Evolutionary conservation across 1,140 invertebrate genomes (phyloP).

Genomic region (Thereuonema tuberculata): DNA sequence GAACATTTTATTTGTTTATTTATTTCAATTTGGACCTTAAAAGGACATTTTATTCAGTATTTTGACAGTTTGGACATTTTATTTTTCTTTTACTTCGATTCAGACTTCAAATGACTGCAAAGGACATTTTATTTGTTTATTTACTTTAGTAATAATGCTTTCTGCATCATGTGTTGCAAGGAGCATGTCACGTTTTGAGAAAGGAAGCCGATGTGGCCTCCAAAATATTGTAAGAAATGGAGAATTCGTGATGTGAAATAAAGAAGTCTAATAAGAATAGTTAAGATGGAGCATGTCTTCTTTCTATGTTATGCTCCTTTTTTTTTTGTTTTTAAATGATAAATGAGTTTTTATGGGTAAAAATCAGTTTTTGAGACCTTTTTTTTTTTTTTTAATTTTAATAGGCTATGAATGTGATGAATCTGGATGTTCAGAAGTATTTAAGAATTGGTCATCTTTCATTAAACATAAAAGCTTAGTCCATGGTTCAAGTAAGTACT

Average conservation of each 20-base stretch:
- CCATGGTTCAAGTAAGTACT: background rate
- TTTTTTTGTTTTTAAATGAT: background rate
- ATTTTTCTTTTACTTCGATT: too few relatives aligned
- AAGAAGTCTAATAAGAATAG: background rate
- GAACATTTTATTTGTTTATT: too few relatives aligned
- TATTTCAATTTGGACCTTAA: too few relatives aligned
- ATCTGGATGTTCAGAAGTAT: background rate
- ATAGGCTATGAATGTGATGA: background rate
- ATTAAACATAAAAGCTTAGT: background rate
- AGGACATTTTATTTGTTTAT: too few relatives aligned
- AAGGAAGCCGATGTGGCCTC: too few relatives aligned
- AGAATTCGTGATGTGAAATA: background rate
- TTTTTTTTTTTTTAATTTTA: background rate
- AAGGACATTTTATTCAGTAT: too few relatives aligned
- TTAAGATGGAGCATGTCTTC: background rate
- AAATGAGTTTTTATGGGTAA: background rate
- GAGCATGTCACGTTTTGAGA: too few relatives aligned
- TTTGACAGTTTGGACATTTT: too few relatives aligned
- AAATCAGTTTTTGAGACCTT: background rate
- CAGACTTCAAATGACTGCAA: too few relatives aligned
- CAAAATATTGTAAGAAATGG: too few relatives aligned
- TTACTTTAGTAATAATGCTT: too few relatives aligned
- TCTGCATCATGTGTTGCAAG: too few relatives aligned
- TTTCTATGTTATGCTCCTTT: background rate
- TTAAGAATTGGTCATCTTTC: background rate